phyloP scores from a whole-genome alignment of 2,888 invertebrate genomes.

The Tetragonula carbonaria region DNA sequence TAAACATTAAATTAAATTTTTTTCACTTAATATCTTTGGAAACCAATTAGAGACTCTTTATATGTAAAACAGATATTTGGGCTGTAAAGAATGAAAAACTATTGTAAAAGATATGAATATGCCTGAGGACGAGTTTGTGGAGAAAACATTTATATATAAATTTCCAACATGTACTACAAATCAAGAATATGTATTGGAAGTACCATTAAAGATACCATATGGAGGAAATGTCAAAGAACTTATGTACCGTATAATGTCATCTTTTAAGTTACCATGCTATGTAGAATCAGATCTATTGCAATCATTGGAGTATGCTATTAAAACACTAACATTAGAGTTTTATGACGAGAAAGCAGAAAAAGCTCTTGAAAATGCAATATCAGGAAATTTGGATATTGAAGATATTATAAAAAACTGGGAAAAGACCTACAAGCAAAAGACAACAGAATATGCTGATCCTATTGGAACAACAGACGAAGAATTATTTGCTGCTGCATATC shows the following conservation, averaged over 20 bases:
- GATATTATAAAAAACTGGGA: conserved; percentile 92
- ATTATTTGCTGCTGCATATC: conserved; percentile 93
- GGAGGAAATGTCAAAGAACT: conserved; percentile 87
- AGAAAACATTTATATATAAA: conserved; percentile 83
- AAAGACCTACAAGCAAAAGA: conserved; percentile 91
- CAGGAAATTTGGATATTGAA: conserved; percentile 89
- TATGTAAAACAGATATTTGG: conserved; percentile 21
- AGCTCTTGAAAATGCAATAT: conserved; percentile 87
- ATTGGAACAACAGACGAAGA: conserved; percentile 93
- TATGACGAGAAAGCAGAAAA: conserved; percentile 88
- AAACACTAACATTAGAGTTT: conserved; percentile 88
- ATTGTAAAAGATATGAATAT: conserved; percentile 64
- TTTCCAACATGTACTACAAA: conserved; percentile 87
- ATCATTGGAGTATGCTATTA: conserved; percentile 87
- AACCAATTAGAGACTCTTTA: neutral
- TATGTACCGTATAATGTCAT: conserved; percentile 87
- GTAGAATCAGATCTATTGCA: conserved; percentile 88
- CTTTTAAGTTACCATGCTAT: conserved; percentile 89
- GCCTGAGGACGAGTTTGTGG: conserved; percentile 76
- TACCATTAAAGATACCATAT: conserved; percentile 88
- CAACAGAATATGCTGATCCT: conserved; percentile 92
- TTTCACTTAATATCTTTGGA: neutral
- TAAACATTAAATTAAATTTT: neutral
- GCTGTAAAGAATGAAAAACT: conserved; percentile 42
- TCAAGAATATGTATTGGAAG: conserved; percentile 86